Conservation (phyloP, 2,113 vertebrate genomes). For the Zosterops pallidus region DNA sequence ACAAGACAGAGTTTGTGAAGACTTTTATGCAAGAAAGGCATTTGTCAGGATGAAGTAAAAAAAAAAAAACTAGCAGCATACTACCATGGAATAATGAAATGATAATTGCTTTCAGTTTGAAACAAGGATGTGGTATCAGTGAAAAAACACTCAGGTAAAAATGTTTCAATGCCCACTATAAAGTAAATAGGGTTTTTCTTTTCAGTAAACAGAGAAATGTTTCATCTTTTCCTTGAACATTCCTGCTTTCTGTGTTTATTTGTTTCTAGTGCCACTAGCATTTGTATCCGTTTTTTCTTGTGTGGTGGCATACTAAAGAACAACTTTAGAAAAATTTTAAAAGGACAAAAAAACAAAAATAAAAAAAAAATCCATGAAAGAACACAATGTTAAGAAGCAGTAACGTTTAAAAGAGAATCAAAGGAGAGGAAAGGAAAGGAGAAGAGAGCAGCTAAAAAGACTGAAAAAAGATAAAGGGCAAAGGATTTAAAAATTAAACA, state of each 20-base stretch:
- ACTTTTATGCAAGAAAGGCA: neutral
- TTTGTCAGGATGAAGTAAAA: neutral
- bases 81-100: neutral
- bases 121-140: neutral
- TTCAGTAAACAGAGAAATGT: constrained; percentile 38
- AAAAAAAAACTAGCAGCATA: neutral
- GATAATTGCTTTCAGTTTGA: neutral
- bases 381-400: constrained; percentile 69
- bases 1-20: neutral
- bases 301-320: constrained; percentile 23
- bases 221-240: constrained; percentile 45
- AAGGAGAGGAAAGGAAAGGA: constrained; percentile 66
- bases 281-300: constrained; percentile 19
- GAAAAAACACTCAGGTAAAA: constrained; percentile 18
- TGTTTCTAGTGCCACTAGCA: constrained; percentile 43
- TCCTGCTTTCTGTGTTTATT: constrained; percentile 8
- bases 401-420: constrained; percentile 72
- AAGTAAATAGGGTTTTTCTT: constrained; percentile 40
- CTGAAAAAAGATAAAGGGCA: constrained; percentile 75
- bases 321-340: constrained; percentile 40
- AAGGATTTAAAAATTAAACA: constrained; percentile 79
- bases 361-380: constrained; percentile 66
- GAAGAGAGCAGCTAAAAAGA: constrained; percentile 67
- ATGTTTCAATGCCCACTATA: neutral
- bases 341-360: constrained; percentile 55